These are phyloP conservation scores for Orthochromis indermauri DNA, from an alignment of 2,113 vertebrate genomes.

Conservation along the genomic window DNA sequence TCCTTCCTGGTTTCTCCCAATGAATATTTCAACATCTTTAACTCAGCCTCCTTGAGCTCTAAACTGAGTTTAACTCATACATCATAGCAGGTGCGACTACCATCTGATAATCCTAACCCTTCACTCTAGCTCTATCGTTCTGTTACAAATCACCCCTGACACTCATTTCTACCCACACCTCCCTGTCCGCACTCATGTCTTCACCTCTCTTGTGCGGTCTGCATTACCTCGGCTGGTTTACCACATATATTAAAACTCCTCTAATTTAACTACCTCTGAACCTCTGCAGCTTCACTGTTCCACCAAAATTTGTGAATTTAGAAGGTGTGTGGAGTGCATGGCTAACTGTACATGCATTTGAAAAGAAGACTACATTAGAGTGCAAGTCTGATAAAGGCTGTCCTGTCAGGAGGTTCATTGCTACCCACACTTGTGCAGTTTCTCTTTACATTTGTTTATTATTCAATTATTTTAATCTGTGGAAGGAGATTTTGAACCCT, in stretches of 20 bases:
- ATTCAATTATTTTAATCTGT: too few relatives aligned
- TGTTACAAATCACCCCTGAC: neutral
- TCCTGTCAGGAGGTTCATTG: neutral
- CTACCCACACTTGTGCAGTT: neutral
- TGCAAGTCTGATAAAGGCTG: neutral
- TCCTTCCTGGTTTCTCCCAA: neutral
- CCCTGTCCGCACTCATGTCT: neutral
- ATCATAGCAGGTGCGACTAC: neutral
- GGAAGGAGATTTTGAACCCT: neutral
- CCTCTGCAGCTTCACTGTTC: neutral
- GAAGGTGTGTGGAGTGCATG: neutral
- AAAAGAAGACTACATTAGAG: neutral
- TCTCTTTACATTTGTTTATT: too few relatives aligned
- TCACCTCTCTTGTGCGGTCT: neutral
- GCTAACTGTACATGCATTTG: neutral
- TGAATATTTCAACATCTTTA: neutral
- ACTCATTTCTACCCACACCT: neutral
- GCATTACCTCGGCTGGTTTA: neutral
- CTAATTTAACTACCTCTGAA: neutral
- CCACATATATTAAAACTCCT: neutral
- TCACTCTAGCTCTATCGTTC: neutral
- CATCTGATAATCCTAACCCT: neutral
- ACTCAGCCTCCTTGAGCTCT: neutral
- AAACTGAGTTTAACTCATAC: neutral
- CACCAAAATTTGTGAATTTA: neutral